phyloP scores from a whole-genome alignment of 2,113 vertebrate species.

The Corynorhinus townsendii region DNA sequence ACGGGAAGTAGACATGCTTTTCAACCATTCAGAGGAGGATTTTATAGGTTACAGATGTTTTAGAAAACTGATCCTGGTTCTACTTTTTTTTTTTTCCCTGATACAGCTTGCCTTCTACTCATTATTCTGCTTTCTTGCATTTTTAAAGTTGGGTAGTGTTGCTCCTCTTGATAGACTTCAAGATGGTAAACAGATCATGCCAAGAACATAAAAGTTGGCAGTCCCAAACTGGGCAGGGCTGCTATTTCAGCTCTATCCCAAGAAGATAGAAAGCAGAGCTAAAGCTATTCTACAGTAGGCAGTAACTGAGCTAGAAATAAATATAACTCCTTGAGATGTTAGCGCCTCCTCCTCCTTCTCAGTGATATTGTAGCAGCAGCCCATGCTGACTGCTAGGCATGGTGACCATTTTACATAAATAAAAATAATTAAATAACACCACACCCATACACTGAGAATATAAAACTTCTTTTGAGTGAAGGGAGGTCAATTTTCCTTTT shows the following conservation, averaged over 20 bases:
- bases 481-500: background rate
- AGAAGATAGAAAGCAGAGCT: background rate
- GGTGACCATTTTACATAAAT: background rate
- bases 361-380: background rate
- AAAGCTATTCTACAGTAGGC: background rate
- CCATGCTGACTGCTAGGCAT: background rate
- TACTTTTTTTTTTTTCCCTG: background rate
- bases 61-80: background rate
- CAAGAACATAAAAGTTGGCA: background rate
- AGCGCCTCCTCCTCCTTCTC: background rate
- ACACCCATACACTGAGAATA: background rate
- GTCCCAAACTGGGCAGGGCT: background rate
- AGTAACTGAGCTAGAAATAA: background rate
- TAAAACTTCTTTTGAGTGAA: background rate
- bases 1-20: background rate
- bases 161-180: background rate
- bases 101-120: background rate
- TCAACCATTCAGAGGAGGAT: background rate
- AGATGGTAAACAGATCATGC: background rate
- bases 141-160: background rate
- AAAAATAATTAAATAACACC: background rate
- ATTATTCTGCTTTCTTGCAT: conserved; percentile 1
- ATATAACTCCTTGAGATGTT: background rate
- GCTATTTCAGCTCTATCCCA: background rate
- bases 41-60: background rate